A percentile compares a stretch with the other conserved stretches of the same genome.
Evolutionary conservation across 2,797 vertebrate species (phyloP).

Genomic region (Delichon dasypus): DNA sequence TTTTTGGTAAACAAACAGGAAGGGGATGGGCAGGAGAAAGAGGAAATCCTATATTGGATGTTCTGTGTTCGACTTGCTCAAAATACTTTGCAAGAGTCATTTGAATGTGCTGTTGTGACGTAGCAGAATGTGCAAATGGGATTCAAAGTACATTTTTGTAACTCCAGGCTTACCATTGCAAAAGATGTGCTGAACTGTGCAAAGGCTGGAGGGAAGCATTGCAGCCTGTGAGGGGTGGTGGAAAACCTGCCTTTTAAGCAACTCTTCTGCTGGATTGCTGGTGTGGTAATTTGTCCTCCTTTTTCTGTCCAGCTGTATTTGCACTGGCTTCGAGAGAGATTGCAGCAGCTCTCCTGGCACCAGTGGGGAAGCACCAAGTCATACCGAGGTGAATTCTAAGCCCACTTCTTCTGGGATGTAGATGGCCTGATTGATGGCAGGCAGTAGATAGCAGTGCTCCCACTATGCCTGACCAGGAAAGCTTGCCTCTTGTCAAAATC

Average conservation of each 20-base stretch:
- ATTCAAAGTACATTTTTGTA: not conserved
- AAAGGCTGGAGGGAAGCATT: not conserved
- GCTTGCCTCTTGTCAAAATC: not conserved
- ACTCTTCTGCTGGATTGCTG: not conserved
- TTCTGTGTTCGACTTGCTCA: not conserved
- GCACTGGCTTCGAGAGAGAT: not conserved
- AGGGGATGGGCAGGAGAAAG: conserved; percentile 57
- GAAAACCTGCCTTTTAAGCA: conserved; percentile 26
- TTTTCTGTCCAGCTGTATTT: not conserved
- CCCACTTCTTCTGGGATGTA: not conserved
- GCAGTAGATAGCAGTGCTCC: not conserved
- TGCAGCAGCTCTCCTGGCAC: not conserved
- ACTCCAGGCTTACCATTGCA: not conserved
- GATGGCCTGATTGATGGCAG: not conserved
- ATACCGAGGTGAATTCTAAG: not conserved
- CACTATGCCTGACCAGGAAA: not conserved
- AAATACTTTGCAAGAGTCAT: not conserved
- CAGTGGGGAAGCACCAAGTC: not conserved
- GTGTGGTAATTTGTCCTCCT: not conserved
- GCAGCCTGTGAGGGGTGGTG: not conserved
- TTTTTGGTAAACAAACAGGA: conserved; percentile 41
- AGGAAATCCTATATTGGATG: conserved; percentile 50
- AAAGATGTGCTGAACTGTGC: not conserved
- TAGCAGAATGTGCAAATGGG: not conserved
- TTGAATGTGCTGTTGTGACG: not conserved